phyloP scores from a whole-genome alignment of 2,888 invertebrate species.

The Mylabris sibirica region DNA sequence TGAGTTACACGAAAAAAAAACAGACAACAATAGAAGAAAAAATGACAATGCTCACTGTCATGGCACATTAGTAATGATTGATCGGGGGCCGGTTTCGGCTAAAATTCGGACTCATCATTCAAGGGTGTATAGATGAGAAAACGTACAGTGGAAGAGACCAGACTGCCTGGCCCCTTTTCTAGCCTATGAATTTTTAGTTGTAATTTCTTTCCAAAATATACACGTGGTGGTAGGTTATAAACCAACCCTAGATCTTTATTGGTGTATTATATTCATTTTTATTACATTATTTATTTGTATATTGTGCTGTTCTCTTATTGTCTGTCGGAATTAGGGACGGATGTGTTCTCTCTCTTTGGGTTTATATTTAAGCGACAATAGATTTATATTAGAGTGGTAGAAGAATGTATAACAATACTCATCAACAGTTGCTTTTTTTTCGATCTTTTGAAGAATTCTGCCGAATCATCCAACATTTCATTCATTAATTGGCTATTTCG shows the following conservation, averaged over 20 bases:
- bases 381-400: neutral
- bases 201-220: constrained; percentile 51
- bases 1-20: constrained; percentile 2
- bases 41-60: constrained; percentile 63
- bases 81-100: constrained; percentile 49
- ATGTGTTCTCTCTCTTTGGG: neutral
- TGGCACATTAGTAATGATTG: constrained; percentile 63
- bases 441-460: neutral
- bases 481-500: constrained; percentile 9
- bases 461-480: constrained; percentile 2
- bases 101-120: constrained; percentile 28
- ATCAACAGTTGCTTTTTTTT: neutral
- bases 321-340: constrained; percentile 4
- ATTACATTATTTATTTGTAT: constrained; percentile 5
- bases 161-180: constrained; percentile 59
- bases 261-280: constrained; percentile 9
- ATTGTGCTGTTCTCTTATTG: neutral
- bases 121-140: constrained; percentile 10
- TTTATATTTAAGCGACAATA: neutral
- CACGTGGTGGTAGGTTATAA: neutral
- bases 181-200: constrained; percentile 54
- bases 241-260: constrained; percentile 6
- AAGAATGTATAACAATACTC: neutral
- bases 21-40: constrained; percentile 57
- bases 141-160: constrained; percentile 36